Evolutionary conservation across 2,888 invertebrate species (phyloP), one percentile per base, ranked within the genome.

Genomic region (Lasioglossum morio): DNA sequence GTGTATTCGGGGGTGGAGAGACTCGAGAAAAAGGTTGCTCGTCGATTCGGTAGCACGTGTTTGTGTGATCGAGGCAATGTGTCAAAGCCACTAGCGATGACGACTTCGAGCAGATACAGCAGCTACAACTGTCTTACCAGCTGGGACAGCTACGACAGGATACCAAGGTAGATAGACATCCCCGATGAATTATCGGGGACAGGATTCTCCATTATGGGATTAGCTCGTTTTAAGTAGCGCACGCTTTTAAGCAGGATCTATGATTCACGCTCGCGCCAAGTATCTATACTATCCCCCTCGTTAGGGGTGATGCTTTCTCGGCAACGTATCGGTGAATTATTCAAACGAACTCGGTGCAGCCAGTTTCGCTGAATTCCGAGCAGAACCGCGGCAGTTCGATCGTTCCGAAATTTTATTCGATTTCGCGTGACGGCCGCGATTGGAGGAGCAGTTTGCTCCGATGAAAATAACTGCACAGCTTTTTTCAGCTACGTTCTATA

Each of bases 131-230:
- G 98, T 95, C 96, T 98, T 94, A 98, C 97, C 88, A 98, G 98
- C 95, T 98, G 98, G 98, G 98, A 98, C 96, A 98, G 98, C 95
- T 98, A 98, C 96, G 98, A 98, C 95, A 97, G 96, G 95, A 98
- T 98, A 96, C 98, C 98, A 92, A 98, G 98, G 98, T 98, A 97
- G 40, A 57, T 75, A 46, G 43, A 80, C n/a, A n/a, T n/a, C 34
- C 10, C 46, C 16, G 70, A 77, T 82, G 63, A 72, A 79, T 86
- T 70, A 43, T 77, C 23, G 30, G 14, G n/a, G 40, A 30, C 14
- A 14, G 77, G 82, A 66, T 83, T 77, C 60, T 83, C 73, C 78
- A 82, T 84, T 82, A 74, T 82, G 78, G 73, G 60, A 84, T 82
- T 78, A 74, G 69, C 8, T 40, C 60, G 69, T 78, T 84, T 78